Percentiles rank a stretch among this genome's conserved stretches.
Evolutionary conservation across 2,888 invertebrate genomes (phyloP).

Genomic region (Orthosia cruda): DNA sequence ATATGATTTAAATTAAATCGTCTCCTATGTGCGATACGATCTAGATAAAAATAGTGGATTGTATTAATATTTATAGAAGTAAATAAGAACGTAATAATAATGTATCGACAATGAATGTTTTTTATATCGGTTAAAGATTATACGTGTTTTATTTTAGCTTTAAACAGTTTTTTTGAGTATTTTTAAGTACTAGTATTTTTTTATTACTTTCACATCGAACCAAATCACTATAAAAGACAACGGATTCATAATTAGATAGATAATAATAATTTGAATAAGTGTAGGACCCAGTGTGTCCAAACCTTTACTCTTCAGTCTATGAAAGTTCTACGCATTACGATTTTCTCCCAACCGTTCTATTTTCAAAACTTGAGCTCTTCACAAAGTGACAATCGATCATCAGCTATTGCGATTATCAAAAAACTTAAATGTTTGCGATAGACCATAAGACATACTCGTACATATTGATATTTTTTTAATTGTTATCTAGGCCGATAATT

Average conservation of each 20-base stretch:
- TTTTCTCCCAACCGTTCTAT: background rate
- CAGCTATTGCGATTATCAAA: background rate
- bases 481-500: background rate
- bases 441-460: background rate
- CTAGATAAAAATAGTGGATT: slow-evolving; percentile 55
- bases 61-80: slow-evolving; percentile 61
- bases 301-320: background rate
- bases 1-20: slow-evolving; percentile 58
- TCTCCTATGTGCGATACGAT: slow-evolving; percentile 44
- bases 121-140: background rate
- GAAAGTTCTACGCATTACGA: background rate
- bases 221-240: background rate
- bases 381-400: background rate
- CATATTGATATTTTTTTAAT: background rate
- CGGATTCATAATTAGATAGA: no score
- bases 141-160: background rate
- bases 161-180: background rate
- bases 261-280: background rate
- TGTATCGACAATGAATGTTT: slow-evolving; percentile 18
- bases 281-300: background rate
- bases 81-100: slow-evolving; percentile 48
- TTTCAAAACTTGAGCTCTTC: background rate
- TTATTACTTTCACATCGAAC: background rate
- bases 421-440: background rate
- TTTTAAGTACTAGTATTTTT: no score